Evolutionary conservation across 2,888 invertebrate species (phyloP), one percentile per base, ranked within the genome.

Genomic region (Leucophora obtusa): DNA sequence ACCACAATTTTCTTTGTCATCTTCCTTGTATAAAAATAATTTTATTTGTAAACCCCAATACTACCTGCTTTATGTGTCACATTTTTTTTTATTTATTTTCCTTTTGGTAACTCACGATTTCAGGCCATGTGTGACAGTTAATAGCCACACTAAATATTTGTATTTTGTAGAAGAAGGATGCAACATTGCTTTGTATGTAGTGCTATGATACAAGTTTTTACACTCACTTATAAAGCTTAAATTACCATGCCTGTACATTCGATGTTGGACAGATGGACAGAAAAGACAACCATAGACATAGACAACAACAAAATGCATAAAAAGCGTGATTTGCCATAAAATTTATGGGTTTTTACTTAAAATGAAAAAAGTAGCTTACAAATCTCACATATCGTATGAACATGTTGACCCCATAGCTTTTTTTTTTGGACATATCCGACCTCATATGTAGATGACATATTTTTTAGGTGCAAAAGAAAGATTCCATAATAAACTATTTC

Each of bases 321-420:
- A 82, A 82, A 82, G 82, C 83, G 83, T 83, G 83, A 83, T 80
- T 83, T 79, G 78, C 79, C 78, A 81, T 81, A 82, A 82, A 83
- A 84, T 83, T 79, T 82, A 83, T 82, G 75, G 74, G 76, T 82
- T 83, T 59, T 21, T 33, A 62, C 60, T 38, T 1, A 62, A 74
- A 77, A 73, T 43, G 51, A 28, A 50, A 28, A 28, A 28, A 76
- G 72, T 76, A 81, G 75, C 72, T 38, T 14, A 24, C 54, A 14
- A 54, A 54, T 33, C n/a, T 14, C 56, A 33, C 2, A 15, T n/a
- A 15, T 15, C 10, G 56, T 33, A 28, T 47, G 15, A 38, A 50
- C 35, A 21, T 47, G 21, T 21, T 28, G n/a, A 51, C n/a, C 15
- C 3, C 28, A 14, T 33, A 43, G 5, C 51, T 43, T 47, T n/a